A percentile compares a stretch with the other conserved stretches of the same genome.
Evolutionary conservation across 2,113 vertebrate species (phyloP).

Genomic region (Tinamus guttatus): DNA sequence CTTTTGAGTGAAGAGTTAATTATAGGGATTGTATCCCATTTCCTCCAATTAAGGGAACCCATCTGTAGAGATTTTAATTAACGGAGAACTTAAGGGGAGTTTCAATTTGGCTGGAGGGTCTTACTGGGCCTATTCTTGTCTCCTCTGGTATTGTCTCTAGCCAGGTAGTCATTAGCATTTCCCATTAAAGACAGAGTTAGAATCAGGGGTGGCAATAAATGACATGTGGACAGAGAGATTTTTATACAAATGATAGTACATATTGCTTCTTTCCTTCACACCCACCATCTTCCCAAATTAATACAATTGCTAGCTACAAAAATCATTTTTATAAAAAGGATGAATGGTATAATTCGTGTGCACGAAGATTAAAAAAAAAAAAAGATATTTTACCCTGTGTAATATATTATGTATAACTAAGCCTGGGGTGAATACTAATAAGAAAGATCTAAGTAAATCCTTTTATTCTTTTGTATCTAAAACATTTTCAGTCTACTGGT

Average conservation of each 20-base stretch:
- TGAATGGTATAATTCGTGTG: background rate
- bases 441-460: background rate
- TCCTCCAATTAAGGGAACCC: constrained; percentile 45
- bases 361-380: background rate
- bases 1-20: constrained; percentile 39
- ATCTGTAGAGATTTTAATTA: constrained; percentile 64
- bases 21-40: constrained; percentile 27
- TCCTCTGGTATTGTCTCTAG: background rate
- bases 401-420: background rate
- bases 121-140: background rate
- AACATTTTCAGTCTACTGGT: background rate
- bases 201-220: background rate
- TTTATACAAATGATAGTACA: background rate
- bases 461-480: background rate
- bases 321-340: rapidly evolving
- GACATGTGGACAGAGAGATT: background rate
- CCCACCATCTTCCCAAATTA: background rate
- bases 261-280: background rate
- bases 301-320: background rate
- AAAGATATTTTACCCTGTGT: background rate
- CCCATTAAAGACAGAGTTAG: background rate
- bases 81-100: background rate
- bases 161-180: background rate
- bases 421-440: background rate
- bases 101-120: constrained; percentile 48